These are phyloP conservation scores for Geodia barretti DNA, from an alignment of 37 sponge, comb jelly and placozoan species.

Conservation along the genomic window DNA sequence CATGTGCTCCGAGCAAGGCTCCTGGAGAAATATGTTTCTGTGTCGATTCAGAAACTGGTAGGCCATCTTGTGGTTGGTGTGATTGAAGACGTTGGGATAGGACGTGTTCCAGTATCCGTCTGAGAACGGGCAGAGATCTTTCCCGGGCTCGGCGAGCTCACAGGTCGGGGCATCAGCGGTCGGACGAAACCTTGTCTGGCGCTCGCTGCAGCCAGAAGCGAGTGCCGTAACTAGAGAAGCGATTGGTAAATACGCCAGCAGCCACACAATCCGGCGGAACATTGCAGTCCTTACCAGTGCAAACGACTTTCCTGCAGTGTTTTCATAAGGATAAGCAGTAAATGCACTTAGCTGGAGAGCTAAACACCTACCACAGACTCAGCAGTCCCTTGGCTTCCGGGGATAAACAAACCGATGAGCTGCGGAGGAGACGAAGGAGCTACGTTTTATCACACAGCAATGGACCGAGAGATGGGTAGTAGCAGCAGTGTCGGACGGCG, in stretches of 20 bases:
- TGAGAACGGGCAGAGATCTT: not conserved
- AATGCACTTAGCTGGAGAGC: too few relatives aligned
- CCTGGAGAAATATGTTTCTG: not conserved
- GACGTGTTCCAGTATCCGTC: not conserved
- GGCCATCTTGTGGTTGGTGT: not conserved
- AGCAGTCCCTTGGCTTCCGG: not conserved
- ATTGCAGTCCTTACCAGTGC: not conserved
- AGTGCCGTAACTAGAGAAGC: not conserved
- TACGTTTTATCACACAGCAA: too few relatives aligned
- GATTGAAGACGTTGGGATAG: conserved; percentile 26
- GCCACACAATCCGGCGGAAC: too few relatives aligned
- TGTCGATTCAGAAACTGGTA: too few relatives aligned
- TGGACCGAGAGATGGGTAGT: too few relatives aligned
- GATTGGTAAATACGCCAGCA: not conserved
- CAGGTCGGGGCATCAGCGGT: not conserved
- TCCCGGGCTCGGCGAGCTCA: not conserved
- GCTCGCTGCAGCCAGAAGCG: not conserved
- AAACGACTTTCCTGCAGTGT: not conserved
- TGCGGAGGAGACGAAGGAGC: too few relatives aligned
- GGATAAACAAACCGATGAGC: not conserved
- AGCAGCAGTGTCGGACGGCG: too few relatives aligned
- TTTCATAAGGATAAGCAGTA: too few relatives aligned
- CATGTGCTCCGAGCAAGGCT: conserved; percentile 22
- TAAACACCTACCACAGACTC: not conserved
- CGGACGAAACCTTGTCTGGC: not conserved